A percentile compares a stretch with the other conserved stretches of the same genome.
Evolutionary conservation across 2,888 invertebrate genomes (phyloP).

Genomic region (Rotaria sp.): DNA sequence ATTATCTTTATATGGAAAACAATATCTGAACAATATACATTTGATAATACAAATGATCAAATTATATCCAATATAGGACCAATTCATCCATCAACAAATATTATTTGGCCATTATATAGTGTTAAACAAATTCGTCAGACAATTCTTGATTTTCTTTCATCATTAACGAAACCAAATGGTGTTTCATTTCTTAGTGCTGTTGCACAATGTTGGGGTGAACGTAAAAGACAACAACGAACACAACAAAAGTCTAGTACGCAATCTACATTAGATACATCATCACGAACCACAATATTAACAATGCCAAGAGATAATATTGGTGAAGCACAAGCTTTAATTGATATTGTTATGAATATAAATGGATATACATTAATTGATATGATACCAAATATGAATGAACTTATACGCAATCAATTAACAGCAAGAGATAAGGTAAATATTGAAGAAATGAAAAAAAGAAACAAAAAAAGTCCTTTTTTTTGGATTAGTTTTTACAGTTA

Average conservation of each 20-base stretch:
- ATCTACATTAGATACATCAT: background rate
- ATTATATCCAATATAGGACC: background rate
- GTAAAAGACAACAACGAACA: background rate
- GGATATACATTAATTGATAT: constrained; percentile 11
- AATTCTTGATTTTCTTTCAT: background rate
- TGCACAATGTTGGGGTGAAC: constrained; percentile 19
- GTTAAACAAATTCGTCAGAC: constrained; percentile 24
- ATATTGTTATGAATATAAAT: constrained; percentile 16
- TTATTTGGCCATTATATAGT: background rate
- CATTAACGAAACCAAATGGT: constrained; percentile 14
- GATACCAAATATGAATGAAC: constrained; percentile 25
- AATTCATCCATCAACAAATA: background rate
- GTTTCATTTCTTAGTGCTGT: background rate
- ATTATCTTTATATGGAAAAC: constrained; percentile 10
- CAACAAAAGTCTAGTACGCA: background rate
- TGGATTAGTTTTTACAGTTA: background rate
- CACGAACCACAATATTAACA: constrained; percentile 21
- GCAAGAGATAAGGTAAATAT: constrained; percentile 6
- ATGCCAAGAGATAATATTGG: constrained; percentile 26
- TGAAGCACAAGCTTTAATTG: background rate
- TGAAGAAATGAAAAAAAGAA: background rate
- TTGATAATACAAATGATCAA: background rate
- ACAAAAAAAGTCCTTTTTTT: background rate
- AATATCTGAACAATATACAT: background rate
- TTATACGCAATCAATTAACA: constrained; percentile 14